Base-by-base conservation (phyloP, 30 jellyfish, hydroid and myxozoan species). In the Aurelia aurita complex sp. Pacific region DNA sequence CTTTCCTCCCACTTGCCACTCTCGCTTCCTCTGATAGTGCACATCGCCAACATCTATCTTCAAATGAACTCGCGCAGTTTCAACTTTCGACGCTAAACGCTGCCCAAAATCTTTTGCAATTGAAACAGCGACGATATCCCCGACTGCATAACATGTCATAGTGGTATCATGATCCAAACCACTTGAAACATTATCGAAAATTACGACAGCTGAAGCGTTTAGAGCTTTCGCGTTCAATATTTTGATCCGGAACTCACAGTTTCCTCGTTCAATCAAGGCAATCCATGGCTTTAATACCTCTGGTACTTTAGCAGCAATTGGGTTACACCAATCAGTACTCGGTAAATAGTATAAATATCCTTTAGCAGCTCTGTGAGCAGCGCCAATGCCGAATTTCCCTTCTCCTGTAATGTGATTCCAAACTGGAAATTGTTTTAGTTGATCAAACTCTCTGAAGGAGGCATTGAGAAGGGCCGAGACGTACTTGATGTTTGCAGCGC, bases 141-240 rank as follows among this genome's bases (percentile, higher is more conserved):
- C 94, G 18, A 65, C 79, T 10, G 88, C 85, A 61, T 88, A 74
- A 15, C 80, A 66, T n/a, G 12, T 61, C 88, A 83, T 62, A 6
- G 76, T 43, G 59, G 65, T 19, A 2, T 51, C 55, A 35, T 76
- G 59, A 5, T 18, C 82, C 57, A 14, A 3, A 16, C 55, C 43
- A 40, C 64, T 60, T 12, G 93, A 84, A 52, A 32, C 83, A 59
- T 84, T 83, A 75, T 88, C 77, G 85, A 60, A 88, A 57, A 94
- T 74, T 10, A 94, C 71, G 54, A 88, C 98, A 73, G 97, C 98
- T 40, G 98, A 82, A 70, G 97, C 98, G 73, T 94, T 94, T 29
- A 38, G 55, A 74, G 61, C 71, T 78, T 77, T 80, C 10, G 98
- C 98, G 67, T 75, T 46, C 76, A 69, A 43, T 7, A 94, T 88